Conservation (phyloP, 2,113 vertebrate genomes). For the Syngnathoides biaculeatus region DNA sequence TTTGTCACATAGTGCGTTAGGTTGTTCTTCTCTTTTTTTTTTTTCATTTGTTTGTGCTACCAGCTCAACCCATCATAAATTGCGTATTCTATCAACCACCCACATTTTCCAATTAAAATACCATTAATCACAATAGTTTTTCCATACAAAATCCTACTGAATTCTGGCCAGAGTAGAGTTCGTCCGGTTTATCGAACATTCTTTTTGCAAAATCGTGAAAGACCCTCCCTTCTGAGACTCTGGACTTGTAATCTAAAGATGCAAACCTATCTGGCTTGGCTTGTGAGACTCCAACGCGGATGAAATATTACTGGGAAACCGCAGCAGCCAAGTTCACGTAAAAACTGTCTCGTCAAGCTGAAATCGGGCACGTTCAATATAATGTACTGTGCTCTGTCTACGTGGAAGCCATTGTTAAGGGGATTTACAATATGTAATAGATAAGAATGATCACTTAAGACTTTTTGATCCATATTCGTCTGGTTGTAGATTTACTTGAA, state of each 20-base stretch:
- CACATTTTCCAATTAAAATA: neutral
- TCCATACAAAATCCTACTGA: neutral
- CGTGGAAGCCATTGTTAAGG: constrained; percentile 26
- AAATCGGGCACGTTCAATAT: constrained; percentile 21
- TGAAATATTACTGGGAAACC: constrained; percentile 28
- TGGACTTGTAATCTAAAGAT: constrained; percentile 11
- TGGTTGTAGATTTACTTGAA: constrained; percentile 15
- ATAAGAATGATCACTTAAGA: constrained; percentile 35
- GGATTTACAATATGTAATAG: constrained; percentile 22
- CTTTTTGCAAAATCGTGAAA: neutral
- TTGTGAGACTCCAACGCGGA: constrained; percentile 11
- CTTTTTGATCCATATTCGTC: constrained; percentile 11
- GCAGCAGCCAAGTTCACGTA: constrained; percentile 17
- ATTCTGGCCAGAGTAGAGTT: neutral
- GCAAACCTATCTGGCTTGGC: constrained; percentile 3
- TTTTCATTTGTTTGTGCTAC: neutral
- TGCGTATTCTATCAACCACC: neutral
- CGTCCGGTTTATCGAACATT: too few species aligned
- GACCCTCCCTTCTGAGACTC: constrained; percentile 4
- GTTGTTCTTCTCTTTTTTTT: neutral
- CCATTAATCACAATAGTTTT: neutral
- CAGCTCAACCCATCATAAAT: neutral
- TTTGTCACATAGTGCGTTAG: neutral
- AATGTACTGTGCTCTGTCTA: constrained; percentile 25
- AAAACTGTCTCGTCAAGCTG: constrained; percentile 26